phyloP scores from a whole-genome alignment of 37 sponge, comb jelly and placozoan genomes.

The Beroe forskalii region DNA sequence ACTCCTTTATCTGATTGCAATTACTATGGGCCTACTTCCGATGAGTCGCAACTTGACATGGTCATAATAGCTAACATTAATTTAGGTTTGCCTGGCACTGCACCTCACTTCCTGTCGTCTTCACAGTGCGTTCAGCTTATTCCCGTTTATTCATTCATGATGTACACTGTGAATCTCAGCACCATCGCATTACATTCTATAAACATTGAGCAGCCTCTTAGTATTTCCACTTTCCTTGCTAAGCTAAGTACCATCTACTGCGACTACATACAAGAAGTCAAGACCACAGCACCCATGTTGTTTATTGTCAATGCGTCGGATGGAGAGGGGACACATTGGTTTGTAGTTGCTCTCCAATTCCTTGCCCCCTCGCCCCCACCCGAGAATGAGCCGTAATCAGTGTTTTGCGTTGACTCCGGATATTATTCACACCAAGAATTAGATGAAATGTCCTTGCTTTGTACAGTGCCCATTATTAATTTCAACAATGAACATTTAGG shows the following conservation, averaged over 20 bases:
- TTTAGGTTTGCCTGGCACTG: not conserved
- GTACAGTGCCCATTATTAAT: too few relatives aligned
- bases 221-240: not conserved
- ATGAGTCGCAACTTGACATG: not conserved
- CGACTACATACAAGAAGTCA: too few relatives aligned
- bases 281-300: not conserved
- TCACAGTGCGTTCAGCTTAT: not conserved
- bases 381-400: too few relatives aligned
- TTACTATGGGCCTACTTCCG: not conserved
- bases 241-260: not conserved
- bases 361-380: too few relatives aligned
- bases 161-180: not conserved
- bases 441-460: too few relatives aligned
- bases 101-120: not conserved
- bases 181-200: not conserved
- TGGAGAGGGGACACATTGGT: not conserved
- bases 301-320: constrained; percentile 6
- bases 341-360: too few relatives aligned
- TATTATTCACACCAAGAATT: too few relatives aligned
- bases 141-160: not conserved
- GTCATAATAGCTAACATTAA: not conserved
- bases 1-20: not conserved
- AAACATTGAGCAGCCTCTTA: not conserved
- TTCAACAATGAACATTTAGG: too few relatives aligned
- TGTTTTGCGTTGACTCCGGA: too few relatives aligned